Evolutionary conservation across 2,888 invertebrate species (phyloP), one percentile per base, ranked within the genome.

Genomic region (Drosophila mercatorum): DNA sequence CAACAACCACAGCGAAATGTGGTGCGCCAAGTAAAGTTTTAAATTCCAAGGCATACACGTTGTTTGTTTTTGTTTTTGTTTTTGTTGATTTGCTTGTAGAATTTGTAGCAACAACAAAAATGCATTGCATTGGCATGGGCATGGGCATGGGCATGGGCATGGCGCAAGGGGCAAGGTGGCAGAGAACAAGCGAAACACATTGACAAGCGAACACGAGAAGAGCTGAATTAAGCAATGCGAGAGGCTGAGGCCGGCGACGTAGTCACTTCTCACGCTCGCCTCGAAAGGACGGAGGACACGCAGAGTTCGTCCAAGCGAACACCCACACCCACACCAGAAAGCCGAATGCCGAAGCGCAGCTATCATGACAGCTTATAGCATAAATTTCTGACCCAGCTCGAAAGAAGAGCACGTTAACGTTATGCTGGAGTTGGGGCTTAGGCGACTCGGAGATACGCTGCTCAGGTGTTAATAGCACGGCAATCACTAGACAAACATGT

Each of bases 71-170:
- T 78, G 78, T 72, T 88, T 83, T 83, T 78, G 67, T 80, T 81
- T 83, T 83, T 78, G 67, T 80, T 81, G 78, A 80, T 80, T 85
- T 85, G 72, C 86, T 72, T 86, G 89, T 79, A 83, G 88, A 83
- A 87, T 82, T 76, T 79, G 86, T 80, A 72, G 82, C 89, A 90
- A 89, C 83, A 83, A 85, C 87, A 88, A 83, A 90, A 85, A 83
- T 90, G 90, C 84, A 84, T 84, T 88, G 89, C 84, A 78, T 55
- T 56, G 67, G 40, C 72, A 53, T 63, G 72, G 63, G 59, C 74
- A 74, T 28, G 73, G 58, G 14, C 28, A 28, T 5, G 28, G 28
- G 28, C 28, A 28, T 5, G 28, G 28, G 28, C 5, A 28, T 28
- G 28, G 28, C 2, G 17, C 1, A 17, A 41, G 70, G 65, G 65